These are phyloP conservation scores for Lasioglossum villosulum DNA, from an alignment of 2,888 invertebrate species.

Conservation along the genomic window DNA sequence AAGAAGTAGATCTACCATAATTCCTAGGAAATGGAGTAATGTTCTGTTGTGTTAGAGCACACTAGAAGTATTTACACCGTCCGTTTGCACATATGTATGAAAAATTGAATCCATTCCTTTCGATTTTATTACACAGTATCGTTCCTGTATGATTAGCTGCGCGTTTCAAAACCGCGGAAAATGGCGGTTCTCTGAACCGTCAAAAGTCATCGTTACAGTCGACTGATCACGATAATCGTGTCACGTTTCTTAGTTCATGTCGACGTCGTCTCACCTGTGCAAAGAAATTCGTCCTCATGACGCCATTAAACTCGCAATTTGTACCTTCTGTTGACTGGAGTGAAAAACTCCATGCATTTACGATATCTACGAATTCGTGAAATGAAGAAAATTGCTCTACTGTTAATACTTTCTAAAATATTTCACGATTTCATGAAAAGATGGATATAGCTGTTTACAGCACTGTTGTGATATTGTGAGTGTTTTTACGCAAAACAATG, in stretches of 20 bases:
- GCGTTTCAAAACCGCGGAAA: background rate
- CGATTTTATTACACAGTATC: background rate
- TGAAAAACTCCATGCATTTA: background rate
- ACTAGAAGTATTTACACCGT: background rate
- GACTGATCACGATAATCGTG: constrained; percentile 27
- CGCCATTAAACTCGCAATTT: background rate
- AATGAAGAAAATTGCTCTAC: background rate
- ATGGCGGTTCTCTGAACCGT: background rate
- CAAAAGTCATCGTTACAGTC: constrained; percentile 4
- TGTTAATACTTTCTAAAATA: background rate
- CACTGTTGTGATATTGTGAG: background rate
- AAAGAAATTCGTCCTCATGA: constrained; percentile 19
- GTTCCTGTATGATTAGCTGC: background rate
- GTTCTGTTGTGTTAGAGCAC: background rate
- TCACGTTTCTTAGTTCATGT: background rate
- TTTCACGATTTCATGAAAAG: background rate
- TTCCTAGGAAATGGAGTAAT: background rate
- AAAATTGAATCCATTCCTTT: background rate
- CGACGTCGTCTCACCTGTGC: constrained; percentile 34
- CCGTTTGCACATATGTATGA: background rate
- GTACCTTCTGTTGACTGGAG: background rate
- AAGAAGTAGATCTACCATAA: background rate
- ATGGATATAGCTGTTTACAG: background rate
- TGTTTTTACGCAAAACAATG: background rate
- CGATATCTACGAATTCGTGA: background rate